phyloP scores from a whole-genome alignment of 2,888 invertebrate genomes.

The Sinhomidia bicolor region DNA sequence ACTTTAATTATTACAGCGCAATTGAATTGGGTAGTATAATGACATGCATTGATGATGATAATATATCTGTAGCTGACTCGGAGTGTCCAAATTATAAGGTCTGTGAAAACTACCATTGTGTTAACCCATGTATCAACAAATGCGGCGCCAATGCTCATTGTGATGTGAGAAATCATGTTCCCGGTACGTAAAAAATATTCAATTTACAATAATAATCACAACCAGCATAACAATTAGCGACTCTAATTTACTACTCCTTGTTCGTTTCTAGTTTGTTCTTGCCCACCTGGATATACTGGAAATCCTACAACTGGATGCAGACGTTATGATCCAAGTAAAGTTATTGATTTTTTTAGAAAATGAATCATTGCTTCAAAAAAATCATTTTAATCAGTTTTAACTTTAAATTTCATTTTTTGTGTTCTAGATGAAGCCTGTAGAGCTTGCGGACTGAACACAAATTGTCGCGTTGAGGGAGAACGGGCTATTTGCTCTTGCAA shows the following conservation, averaged over 20 bases:
- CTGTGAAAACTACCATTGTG: constrained; percentile 89
- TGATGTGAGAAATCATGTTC: constrained; percentile 88
- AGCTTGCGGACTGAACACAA: constrained; percentile 80
- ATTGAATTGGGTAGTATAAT: too few species aligned
- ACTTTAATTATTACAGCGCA: neutral
- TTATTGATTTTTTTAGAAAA: too few species aligned
- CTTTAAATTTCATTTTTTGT: too few species aligned
- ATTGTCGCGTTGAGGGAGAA: constrained; percentile 82
- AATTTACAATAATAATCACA: neutral
- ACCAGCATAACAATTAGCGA: neutral
- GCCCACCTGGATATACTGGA: constrained; percentile 90
- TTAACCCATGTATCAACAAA: constrained; percentile 89
- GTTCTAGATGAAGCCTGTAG: constrained; percentile 85
- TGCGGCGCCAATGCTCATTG: constrained; percentile 91
- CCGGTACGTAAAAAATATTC: constrained; percentile 83
- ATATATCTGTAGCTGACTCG: constrained; percentile 87
- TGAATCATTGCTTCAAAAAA: too few species aligned
- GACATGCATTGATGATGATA: too few species aligned
- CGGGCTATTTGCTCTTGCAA: constrained; percentile 86
- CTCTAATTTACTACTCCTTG: too few species aligned
- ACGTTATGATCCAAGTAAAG: constrained; percentile 90
- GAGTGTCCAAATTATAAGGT: constrained; percentile 89
- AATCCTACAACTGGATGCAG: constrained; percentile 89
- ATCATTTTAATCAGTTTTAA: too few species aligned
- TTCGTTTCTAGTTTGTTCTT: constrained; percentile 82